Evolutionary conservation across 2,797 vertebrate species (phyloP).

Genomic region (Setipinna tenuifilis): DNA sequence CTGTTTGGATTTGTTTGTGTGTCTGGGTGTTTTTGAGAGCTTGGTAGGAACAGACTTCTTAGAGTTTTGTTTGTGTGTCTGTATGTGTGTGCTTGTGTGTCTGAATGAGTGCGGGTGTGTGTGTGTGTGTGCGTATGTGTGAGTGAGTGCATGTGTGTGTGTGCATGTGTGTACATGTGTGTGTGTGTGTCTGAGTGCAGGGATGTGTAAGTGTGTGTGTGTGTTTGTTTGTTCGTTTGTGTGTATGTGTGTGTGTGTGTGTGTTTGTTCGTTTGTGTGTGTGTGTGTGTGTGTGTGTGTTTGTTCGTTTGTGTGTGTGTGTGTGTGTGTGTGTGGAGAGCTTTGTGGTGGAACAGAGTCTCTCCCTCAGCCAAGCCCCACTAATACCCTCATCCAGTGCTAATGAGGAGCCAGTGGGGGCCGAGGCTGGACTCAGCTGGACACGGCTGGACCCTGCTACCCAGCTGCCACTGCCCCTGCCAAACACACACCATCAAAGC

Average conservation of each 20-base stretch:
- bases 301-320: background rate
- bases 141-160: slow-evolving; percentile 11
- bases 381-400: background rate
- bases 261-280: background rate
- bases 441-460: background rate
- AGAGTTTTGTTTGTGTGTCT: background rate
- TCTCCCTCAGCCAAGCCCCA: background rate
- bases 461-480: background rate
- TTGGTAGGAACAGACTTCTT: too few species aligned
- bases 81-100: background rate
- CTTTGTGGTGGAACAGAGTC: background rate
- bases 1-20: too few species aligned
- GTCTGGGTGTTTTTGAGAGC: too few species aligned
- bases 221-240: background rate
- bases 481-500: background rate
- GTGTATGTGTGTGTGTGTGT: background rate
- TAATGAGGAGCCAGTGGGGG: background rate
- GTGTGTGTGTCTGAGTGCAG: background rate
- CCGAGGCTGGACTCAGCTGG: too few species aligned
- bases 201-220: background rate
- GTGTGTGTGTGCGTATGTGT: background rate
- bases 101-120: background rate
- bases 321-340: background rate
- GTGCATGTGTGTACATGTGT: background rate
- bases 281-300: slow-evolving; percentile 9